A percentile compares a stretch with the other conserved stretches of the same genome.
Evolutionary conservation across 2,797 vertebrate genomes (phyloP).

Genomic region (Echeneis naucrates): DNA sequence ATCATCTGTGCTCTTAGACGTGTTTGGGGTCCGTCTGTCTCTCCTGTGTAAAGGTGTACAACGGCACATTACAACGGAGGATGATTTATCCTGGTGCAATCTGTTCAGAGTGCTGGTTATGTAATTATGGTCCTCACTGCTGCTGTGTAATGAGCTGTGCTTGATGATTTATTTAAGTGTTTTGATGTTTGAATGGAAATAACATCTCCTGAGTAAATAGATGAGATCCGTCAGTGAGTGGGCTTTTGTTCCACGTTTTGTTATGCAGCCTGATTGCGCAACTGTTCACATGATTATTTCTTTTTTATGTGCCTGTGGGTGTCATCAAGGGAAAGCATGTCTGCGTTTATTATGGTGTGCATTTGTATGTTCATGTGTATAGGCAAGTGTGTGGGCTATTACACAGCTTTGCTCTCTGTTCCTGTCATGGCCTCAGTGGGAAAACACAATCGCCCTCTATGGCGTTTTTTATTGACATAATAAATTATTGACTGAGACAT

Average conservation of each 20-base stretch:
- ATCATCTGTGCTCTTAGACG: constrained; percentile 47
- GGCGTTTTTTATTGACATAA: constrained; percentile 31
- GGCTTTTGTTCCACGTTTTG: constrained; percentile 56
- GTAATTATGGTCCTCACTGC: constrained; percentile 62
- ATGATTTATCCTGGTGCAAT: constrained; percentile 57
- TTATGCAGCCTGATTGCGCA: constrained; percentile 30
- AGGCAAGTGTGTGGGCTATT: constrained; percentile 56
- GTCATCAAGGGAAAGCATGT: constrained; percentile 55
- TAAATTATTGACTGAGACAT: constrained; percentile 3
- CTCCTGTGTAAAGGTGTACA: constrained; percentile 39
- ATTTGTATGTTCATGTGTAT: constrained; percentile 38
- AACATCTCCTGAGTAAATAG: constrained; percentile 33
- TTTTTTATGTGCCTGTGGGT: constrained; percentile 60
- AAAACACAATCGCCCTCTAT: constrained; percentile 31
- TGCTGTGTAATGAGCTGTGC: constrained; percentile 56
- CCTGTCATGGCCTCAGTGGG: constrained; percentile 28
- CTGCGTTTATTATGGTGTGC: constrained; percentile 45
- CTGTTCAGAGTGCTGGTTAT: constrained; percentile 64
- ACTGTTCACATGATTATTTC: constrained; percentile 20
- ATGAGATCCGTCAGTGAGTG: constrained; percentile 44
- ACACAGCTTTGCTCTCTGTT: constrained; percentile 39
- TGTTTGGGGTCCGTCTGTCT: constrained; percentile 48
- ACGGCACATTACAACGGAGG: constrained; percentile 44
- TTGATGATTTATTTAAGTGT: constrained; percentile 60
- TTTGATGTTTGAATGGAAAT: constrained; percentile 53